Percentiles rank a stretch among this genome's conserved stretches.
Conservation (phyloP, 2,888 invertebrate species). For the Eupithecia inturbata region DNA sequence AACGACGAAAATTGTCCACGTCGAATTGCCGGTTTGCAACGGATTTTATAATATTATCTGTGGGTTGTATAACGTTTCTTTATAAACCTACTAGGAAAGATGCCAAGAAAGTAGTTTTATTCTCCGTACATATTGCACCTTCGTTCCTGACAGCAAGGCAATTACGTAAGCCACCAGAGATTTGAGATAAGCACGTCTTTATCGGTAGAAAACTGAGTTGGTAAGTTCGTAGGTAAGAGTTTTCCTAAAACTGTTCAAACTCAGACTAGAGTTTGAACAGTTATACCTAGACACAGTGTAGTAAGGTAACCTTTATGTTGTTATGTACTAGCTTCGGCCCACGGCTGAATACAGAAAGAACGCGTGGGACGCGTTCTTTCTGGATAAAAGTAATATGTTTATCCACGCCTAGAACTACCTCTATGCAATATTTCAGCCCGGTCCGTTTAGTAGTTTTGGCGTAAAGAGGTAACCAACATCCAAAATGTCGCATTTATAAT, state of each 20-base stretch:
- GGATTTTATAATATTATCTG: not conserved
- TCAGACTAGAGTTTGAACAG: no score
- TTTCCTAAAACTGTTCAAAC: not conserved
- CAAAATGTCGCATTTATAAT: no score
- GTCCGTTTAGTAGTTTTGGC: no score
- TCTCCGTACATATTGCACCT: not conserved
- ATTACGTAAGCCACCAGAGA: not conserved
- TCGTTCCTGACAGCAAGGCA: not conserved
- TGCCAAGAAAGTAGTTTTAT: conserved; percentile 9
- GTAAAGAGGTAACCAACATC: no score
- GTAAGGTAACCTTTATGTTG: no score
- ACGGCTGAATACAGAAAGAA: no score
- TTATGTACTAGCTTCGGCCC: no score
- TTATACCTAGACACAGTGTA: no score
- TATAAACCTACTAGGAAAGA: conserved; percentile 1
- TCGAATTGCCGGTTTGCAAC: not conserved
- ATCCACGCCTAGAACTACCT: no score
- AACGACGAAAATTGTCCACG: not conserved
- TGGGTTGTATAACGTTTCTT: not conserved
- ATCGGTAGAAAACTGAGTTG: not conserved
- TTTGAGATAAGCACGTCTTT: not conserved
- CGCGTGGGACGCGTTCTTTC: no score
- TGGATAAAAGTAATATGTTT: no score
- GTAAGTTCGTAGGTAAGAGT: not conserved
- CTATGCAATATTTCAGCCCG: no score